Evolutionary conservation across 2,888 invertebrate genomes (phyloP), one percentile per base, ranked within the genome.

Genomic region (Tachina lurida): DNA sequence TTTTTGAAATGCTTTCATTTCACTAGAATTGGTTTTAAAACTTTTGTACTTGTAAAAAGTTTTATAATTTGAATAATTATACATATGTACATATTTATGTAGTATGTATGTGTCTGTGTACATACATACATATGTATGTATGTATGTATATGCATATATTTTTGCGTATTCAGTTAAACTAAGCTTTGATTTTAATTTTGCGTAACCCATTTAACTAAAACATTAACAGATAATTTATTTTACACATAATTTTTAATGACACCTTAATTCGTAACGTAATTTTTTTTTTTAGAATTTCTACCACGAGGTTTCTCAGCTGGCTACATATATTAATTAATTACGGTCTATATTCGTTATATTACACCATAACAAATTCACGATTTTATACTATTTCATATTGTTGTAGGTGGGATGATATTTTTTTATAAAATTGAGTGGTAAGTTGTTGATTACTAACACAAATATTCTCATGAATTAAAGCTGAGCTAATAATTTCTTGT

Each of bases 381-480:
- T 67, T 60, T 62, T n/a, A 70, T 68, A 54, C 22, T 22, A 22
- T 22, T 43, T 47, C 3, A n/a, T 22, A 2, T 68, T 79, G 47
- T 58, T 45, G 71, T 83, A 63, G 83, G 83, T 52, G 80, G 67
- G 5, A 31, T 52, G 22, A 31, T 52, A n/a, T 74, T 62, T 74
- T n/a, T 41, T n/a, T n/a, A 54, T 54, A 58, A 58, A 58, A 39
- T 15, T 47, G 7, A 19, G 13, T 65, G 39, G 15, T 58, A 45
- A 31, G 31, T 70, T 68, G 41, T 52, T 56, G 67, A 84, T 77
- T 78, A 78, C 58, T 73, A 49, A 62, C 31, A 47, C 9, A 22
- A 60, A 60, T 78, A 47, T 84, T 78, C 73, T 65, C 19, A 41
- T 52, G 52, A 83, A 77, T 67, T 78, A 54, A 31, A 60, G 19